These are phyloP conservation scores for Charina bottae DNA, from an alignment of 2,113 vertebrate genomes.

Conservation along the genomic window DNA sequence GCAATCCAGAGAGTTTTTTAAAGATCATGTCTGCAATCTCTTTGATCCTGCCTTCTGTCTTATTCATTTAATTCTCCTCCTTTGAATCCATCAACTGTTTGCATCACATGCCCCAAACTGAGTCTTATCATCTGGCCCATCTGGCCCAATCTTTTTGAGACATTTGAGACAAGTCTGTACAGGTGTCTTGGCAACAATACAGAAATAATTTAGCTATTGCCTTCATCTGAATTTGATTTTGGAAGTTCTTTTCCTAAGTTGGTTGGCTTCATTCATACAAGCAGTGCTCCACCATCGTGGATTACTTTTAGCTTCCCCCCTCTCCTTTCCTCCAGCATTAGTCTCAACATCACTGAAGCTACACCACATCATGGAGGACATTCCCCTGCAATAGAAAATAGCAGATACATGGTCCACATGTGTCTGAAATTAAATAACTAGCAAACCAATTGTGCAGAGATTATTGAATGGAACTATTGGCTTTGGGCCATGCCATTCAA, in stretches of 20 bases:
- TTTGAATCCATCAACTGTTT: neutral
- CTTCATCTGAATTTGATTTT: neutral
- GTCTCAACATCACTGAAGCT: neutral
- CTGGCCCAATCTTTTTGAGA: neutral
- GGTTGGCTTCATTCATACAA: neutral
- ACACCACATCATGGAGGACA: neutral
- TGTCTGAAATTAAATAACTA: neutral
- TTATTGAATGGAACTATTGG: neutral
- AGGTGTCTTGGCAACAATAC: neutral
- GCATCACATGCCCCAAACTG: neutral
- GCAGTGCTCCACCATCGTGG: neutral
- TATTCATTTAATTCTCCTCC: neutral
- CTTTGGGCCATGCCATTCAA: neutral
- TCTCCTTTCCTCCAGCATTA: neutral
- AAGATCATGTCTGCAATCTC: neutral
- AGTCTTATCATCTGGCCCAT: neutral
- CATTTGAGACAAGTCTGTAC: neutral
- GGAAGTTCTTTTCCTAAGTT: neutral
- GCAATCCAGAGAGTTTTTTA: neutral
- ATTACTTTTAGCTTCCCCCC: neutral
- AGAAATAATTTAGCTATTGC: too few relatives aligned
- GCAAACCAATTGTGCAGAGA: neutral
- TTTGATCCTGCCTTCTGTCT: neutral
- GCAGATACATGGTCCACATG: neutral
- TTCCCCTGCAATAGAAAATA: too few relatives aligned